These are phyloP conservation scores for rat (Rattus norvegicus) DNA, from an alignment of 2,113 vertebrate species.

Conservation along the genomic window GRCr8 NC_086023.1:25562001-25562500, in stretches of 20 bases:
- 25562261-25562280: neutral
- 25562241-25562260: neutral
- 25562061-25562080: neutral
- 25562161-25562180: neutral
- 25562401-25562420: neutral
- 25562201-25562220: rapidly evolving
- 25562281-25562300: neutral
- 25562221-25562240: no score
- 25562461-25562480: neutral
- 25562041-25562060: neutral
- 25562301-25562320: neutral
- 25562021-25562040: neutral
- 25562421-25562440: neutral
- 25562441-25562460: neutral
- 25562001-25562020: neutral
- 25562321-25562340: neutral
- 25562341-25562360: neutral
- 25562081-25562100: neutral
- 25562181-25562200: neutral
- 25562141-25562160: neutral
- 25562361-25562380: neutral
- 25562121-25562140: neutral
- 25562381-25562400: neutral
- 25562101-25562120: no score
- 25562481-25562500: neutral